Percentiles rank a stretch among this genome's conserved stretches.
Conservation (phyloP, 2,797 vertebrate species). For the Halcyon badia region DNA sequence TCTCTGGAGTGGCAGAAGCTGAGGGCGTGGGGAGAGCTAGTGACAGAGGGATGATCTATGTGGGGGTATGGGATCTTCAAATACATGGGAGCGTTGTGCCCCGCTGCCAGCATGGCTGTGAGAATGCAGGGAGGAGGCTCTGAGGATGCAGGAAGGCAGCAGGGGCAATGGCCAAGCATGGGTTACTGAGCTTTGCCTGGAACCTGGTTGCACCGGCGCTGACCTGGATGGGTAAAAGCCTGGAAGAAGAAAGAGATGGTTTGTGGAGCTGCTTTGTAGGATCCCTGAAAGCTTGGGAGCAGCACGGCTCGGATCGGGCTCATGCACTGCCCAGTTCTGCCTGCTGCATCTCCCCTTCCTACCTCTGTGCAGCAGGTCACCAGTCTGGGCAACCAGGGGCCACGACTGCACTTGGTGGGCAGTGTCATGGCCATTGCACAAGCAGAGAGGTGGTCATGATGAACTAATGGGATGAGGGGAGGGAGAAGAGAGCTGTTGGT, state of each 20-base stretch:
- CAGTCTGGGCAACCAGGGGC: background rate
- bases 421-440: background rate
- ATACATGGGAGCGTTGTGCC: accelerated
- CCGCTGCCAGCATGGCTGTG: accelerated
- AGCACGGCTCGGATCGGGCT: background rate
- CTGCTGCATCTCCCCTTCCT: background rate
- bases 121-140: background rate
- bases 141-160: background rate
- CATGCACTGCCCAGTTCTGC: background rate
- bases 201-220: background rate
- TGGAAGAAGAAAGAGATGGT: background rate
- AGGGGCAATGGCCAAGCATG: background rate
- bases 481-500: background rate
- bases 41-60: background rate
- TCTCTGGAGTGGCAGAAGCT: background rate
- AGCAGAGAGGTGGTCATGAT: background rate
- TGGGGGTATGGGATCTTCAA: background rate
- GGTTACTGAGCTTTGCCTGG: background rate
- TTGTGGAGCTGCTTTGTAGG: background rate
- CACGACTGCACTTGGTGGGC: accelerated
- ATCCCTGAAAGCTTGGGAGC: background rate
- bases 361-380: accelerated
- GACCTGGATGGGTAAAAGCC: background rate
- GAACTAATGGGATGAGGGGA: background rate
- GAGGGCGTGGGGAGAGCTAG: background rate